Percentiles rank a stretch among this genome's conserved stretches.
Conservation (phyloP, 2,797 vertebrate genomes). For the Acridotheres tristis region DNA sequence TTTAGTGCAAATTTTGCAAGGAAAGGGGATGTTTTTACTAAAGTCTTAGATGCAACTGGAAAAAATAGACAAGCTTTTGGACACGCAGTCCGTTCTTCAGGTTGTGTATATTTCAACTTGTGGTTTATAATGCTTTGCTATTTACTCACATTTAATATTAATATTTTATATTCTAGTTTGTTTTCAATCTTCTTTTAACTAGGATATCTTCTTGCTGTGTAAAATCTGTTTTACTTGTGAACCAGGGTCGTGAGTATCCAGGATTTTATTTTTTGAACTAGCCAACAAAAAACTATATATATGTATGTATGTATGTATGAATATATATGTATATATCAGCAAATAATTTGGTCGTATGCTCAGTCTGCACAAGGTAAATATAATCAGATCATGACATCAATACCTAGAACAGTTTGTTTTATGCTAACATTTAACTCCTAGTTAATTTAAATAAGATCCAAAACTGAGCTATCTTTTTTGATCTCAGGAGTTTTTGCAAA, state of each 20-base stretch:
- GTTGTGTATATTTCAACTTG: background rate
- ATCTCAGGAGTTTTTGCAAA: background rate
- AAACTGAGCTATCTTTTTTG: background rate
- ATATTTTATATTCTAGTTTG: slow-evolving; percentile 14
- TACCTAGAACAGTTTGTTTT: background rate
- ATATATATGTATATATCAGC: fast-evolving
- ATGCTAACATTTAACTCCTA: background rate
- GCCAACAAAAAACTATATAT: too few relatives aligned
- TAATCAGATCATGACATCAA: background rate
- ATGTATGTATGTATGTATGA: background rate
- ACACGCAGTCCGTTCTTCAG: background rate
- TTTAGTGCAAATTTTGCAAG: background rate
- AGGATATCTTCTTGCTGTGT: background rate
- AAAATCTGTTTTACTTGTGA: background rate
- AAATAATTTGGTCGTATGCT: background rate
- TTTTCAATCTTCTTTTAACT: slow-evolving; percentile 10
- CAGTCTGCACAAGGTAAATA: background rate
- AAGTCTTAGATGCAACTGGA: background rate
- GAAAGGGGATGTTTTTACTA: background rate
- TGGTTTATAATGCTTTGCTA: background rate
- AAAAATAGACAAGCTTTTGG: background rate
- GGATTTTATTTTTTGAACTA: background rate
- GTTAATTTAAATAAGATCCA: background rate
- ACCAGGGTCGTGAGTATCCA: background rate
- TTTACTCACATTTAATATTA: background rate